Evolutionary conservation across 1,140 invertebrate genomes (phyloP), one percentile per base, ranked within the genome.

Genomic region (Nasonia vitripennis): DNA sequence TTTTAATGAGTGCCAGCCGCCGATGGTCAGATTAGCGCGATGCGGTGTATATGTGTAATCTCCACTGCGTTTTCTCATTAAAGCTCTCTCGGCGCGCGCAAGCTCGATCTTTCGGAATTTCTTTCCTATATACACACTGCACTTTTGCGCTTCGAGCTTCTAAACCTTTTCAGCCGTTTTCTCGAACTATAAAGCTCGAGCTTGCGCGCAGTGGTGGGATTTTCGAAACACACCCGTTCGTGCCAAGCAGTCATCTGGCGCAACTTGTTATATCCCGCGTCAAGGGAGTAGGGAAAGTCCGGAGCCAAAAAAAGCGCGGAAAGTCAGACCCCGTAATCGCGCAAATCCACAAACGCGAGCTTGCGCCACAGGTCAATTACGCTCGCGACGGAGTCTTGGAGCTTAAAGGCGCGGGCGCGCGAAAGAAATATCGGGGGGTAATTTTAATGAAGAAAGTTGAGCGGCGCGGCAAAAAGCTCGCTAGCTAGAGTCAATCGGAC

Each of bases 391-490:
- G 14, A 55, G 51, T 55, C 51, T 55, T 55, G 51, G 51, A 55
- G 51, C 17, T 55, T 20, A 55, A 55, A 55, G 55, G 17, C 20
- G 55, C 6, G 51, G 0, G 6, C 17, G 55, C 14, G 55, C 51
- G 51, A 62, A 62, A 62, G 55, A 62, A 62, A 62, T 62, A 62
- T 62, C 55, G 55, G 20, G 17, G 17, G 55, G 55, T 62, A n/a
- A 62, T 62, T 62, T 62, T 62, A 62, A 62, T 62, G 55, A 62
- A 62, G 55, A 62, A 62, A 62, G 55, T 62, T 62, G 55, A 62
- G 55, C 55, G 17, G 20, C 4, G 55, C 20, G 5, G 55, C 55
- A n/a, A 62, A 62, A 62, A 62, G 17, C 55, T 55, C 14, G 51
- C 34, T 37, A 37, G 17, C 51, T 27, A 27, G 55, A 62, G 55